These are phyloP conservation scores for Parapristionchus giblindavisi DNA, from an alignment of 2,888 invertebrate species.

Conservation along the genomic window DNA sequence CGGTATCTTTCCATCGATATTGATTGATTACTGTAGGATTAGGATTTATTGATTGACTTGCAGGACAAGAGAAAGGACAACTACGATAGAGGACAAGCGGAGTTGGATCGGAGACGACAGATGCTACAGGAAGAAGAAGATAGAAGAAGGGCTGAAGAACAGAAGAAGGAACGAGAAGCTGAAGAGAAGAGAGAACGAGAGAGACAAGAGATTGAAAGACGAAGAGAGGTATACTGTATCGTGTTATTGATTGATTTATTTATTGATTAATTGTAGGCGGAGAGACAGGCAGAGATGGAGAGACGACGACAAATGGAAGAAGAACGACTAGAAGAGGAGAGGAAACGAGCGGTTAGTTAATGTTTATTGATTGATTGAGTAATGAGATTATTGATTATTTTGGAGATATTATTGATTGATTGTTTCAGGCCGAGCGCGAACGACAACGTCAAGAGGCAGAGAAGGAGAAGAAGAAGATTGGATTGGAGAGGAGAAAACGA, in stretches of 20 bases:
- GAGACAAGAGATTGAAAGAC: constrained; percentile 74
- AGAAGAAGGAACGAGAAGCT: constrained; percentile 80
- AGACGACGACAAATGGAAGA: constrained; percentile 85
- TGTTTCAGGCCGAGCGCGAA: constrained; percentile 67
- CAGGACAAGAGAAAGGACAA: constrained; percentile 97
- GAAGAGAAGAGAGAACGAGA: constrained; percentile 80
- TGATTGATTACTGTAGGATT: background rate
- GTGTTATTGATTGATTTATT: background rate
- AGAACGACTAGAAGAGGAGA: constrained; percentile 88
- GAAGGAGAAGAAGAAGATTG: constrained; percentile 92
- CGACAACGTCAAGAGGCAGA: constrained; percentile 85
- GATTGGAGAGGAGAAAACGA: constrained; percentile 85
- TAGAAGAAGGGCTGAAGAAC: constrained; percentile 78
- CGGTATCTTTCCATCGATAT: background rate
- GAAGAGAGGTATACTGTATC: constrained; percentile 76
- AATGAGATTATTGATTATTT: background rate
- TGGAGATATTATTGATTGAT: background rate
- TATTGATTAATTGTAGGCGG: constrained; percentile 47
- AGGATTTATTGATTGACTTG: constrained; percentile 70
- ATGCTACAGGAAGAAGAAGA: constrained; percentile 76
- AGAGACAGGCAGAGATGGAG: constrained; percentile 68
- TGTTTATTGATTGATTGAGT: background rate
- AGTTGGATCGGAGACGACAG: constrained; percentile 88
- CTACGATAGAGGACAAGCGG: constrained; percentile 96
- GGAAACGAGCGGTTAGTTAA: constrained; percentile 2